phyloP scores from a whole-genome alignment of 2,113 vertebrate species.

The Otocyon megalotis region DNA sequence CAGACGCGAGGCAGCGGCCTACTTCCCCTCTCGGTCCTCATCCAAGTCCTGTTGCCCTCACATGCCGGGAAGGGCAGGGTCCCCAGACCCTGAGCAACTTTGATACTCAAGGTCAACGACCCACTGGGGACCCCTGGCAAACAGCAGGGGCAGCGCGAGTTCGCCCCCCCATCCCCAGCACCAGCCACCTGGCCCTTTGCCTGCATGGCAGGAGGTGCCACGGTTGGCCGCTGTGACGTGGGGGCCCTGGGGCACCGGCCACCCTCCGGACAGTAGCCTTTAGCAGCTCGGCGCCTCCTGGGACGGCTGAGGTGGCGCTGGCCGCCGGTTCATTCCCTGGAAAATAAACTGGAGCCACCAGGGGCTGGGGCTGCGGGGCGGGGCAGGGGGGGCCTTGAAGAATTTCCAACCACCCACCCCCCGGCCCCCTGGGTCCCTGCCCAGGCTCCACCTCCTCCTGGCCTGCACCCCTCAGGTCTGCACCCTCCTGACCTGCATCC shows the following conservation, averaged over 20 bases:
- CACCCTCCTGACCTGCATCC: not conserved
- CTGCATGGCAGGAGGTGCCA: not conserved
- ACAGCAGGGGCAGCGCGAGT: not conserved
- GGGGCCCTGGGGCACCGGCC: not conserved
- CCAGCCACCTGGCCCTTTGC: not conserved
- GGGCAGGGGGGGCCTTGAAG: rapidly evolving
- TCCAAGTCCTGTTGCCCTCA: not conserved
- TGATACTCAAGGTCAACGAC: not conserved
- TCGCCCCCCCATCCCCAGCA: not conserved
- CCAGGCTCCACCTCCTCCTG: not conserved
- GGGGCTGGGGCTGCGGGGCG: not conserved
- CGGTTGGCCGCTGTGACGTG: not conserved
- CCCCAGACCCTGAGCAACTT: not conserved
- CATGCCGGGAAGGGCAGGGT: not conserved
- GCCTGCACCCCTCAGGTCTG: not conserved
- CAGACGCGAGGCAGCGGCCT: not conserved
- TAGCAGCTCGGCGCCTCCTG: not conserved
- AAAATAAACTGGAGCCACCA: constrained; percentile 68
- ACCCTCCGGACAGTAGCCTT: not conserved
- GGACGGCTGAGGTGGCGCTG: not conserved
- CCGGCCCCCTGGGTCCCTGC: not conserved
- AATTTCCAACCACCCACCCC: not conserved
- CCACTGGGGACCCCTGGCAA: not conserved
- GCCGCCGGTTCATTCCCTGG: constrained; percentile 51
- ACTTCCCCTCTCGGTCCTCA: not conserved